Percentiles rank a stretch among this genome's conserved stretches.
These are phyloP conservation scores for Fragum fragum DNA, from an alignment of 2,888 invertebrate genomes.

Conservation along the genomic window DNA sequence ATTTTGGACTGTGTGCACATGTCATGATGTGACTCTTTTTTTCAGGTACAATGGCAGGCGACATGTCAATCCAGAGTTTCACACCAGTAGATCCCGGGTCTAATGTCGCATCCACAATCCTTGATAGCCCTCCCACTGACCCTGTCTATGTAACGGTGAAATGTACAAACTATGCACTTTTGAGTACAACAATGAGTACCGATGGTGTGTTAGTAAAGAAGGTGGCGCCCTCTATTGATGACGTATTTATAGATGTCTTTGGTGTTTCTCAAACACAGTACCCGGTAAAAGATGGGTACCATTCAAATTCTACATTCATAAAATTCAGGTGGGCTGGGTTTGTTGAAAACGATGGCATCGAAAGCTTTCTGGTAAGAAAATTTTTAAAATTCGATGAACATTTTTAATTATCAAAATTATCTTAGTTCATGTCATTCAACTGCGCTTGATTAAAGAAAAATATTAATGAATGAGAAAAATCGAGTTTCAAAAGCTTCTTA, in stretches of 20 bases:
- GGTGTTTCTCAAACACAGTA: slow-evolving; percentile 59
- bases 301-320: slow-evolving; percentile 47
- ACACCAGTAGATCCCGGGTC: neutral
- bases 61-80: slow-evolving; percentile 33
- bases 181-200: slow-evolving; percentile 47
- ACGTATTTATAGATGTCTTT: slow-evolving; percentile 51
- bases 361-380: slow-evolving; percentile 52
- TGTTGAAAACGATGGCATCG: slow-evolving; percentile 52
- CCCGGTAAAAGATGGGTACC: slow-evolving; percentile 47
- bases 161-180: slow-evolving; percentile 59
- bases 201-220: slow-evolving; percentile 62
- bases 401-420: too few relatives aligned
- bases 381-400: too few relatives aligned
- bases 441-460: too few relatives aligned
- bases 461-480: too few relatives aligned
- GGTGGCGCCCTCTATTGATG: slow-evolving; percentile 44
- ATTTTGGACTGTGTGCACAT: too few relatives aligned
- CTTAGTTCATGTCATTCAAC: too few relatives aligned
- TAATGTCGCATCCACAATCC: neutral
- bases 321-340: slow-evolving; percentile 66
- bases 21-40: too few relatives aligned
- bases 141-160: slow-evolving; percentile 43
- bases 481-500: too few relatives aligned
- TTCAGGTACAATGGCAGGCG: slow-evolving; percentile 10
- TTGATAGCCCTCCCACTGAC: neutral